Base-by-base conservation (phyloP, 2,797 vertebrate species). In the Pseudochirops corinnae region DNA sequence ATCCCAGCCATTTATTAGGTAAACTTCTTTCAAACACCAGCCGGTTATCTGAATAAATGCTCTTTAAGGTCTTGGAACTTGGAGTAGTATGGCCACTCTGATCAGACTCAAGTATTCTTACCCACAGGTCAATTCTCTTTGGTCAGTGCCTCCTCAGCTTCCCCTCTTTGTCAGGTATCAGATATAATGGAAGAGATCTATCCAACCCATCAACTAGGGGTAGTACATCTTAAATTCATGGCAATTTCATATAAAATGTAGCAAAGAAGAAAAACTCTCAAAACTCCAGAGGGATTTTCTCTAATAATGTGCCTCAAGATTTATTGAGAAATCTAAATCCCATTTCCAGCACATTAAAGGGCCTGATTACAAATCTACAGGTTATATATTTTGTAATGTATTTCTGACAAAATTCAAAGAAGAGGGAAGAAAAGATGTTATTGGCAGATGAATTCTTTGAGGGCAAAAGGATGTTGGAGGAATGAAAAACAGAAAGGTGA, bases 341-440 rank as follows among this genome's bases (percentile, higher is more conserved):
- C 93, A 98, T 98, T 98, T 98, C 96, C 94, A 95, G 95, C 96
- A 98, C 95, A 98, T 98, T 97, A 97, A 95, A 98, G 93, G 93
- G 96, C 96, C 93, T 1, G 95, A 97, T 98, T 97, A 93, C 82
- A 98, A 97, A 98, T 97, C 96, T 95, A 97, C 94, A 96, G 97
- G 94, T 97, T 98, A 98, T 97, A n/a, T 95, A 91, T 96, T 97
- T 97, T 96, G 92, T 98, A 97, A 98, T 98, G 50, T 97, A 97
- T 97, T 98, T 98, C 98, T 98, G 97, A 97, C 90, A 95, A 97
- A 97, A 98, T 98, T 98, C 95, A 96, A 94, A 62, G 96, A 97
- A 94, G 62, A 97, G 93, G 95, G 94, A 97, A 97, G 93, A 96
- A 97, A 98, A 95, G 29, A 95, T 74, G 95, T 96, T 96, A 96